These are phyloP conservation scores for Isotomurus palustris DNA, from an alignment of 2,888 invertebrate genomes.

Conservation along the genomic window DNA sequence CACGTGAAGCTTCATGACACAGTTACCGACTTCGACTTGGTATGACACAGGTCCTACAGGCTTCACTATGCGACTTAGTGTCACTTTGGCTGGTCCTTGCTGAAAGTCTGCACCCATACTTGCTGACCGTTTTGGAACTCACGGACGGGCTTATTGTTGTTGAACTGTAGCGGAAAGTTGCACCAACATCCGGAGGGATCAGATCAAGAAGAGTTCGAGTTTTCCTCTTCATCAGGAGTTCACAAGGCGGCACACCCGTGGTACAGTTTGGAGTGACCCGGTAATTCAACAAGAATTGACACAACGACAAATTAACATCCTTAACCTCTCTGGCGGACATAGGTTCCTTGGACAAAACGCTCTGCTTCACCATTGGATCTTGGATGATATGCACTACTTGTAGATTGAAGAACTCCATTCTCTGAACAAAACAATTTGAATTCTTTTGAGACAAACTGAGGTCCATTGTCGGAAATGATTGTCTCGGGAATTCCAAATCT, in stretches of 20 bases:
- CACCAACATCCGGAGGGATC: not conserved
- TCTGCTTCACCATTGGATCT: slow-evolving; percentile 21
- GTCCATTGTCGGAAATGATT: slow-evolving; percentile 5
- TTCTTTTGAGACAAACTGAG: slow-evolving; percentile 9
- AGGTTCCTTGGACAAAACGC: slow-evolving; percentile 4
- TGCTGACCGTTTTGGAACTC: not conserved
- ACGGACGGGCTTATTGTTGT: not conserved
- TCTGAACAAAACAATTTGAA: not conserved
- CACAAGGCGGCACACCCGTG: slow-evolving; percentile 2
- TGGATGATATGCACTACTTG: slow-evolving; percentile 13
- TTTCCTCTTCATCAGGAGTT: slow-evolving; percentile 9
- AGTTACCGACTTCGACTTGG: not conserved
- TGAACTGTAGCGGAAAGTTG: not conserved
- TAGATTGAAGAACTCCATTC: slow-evolving; percentile 6
- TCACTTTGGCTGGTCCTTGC: slow-evolving; percentile 10
- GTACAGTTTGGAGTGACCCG: slow-evolving; percentile 6
- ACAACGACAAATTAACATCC: not conserved
- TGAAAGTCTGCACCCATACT: slow-evolving; percentile 1
- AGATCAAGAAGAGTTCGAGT: slow-evolving; percentile 10
- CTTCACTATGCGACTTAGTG: not conserved
- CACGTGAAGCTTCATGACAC: not conserved
- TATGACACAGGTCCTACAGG: slow-evolving; percentile 8
- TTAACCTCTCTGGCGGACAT: not conserved
- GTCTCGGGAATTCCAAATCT: slow-evolving; percentile 10
- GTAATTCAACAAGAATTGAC: not conserved